These are phyloP conservation scores for Actinia tenebrosa DNA, from an alignment of 64 coral and sea anemone genomes.

Conservation along the genomic window DNA sequence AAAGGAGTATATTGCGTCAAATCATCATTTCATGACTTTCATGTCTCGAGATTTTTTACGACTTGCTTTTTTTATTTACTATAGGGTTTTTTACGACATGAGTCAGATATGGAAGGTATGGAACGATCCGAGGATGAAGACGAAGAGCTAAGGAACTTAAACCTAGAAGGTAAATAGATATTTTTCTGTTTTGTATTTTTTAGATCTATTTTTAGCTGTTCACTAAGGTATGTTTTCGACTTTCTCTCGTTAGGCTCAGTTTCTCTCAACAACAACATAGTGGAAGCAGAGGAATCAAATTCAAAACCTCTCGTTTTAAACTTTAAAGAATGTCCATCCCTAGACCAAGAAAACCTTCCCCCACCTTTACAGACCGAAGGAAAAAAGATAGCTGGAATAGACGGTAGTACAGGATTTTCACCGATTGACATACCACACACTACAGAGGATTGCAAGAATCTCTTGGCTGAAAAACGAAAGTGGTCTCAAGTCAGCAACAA, in stretches of 20 bases:
- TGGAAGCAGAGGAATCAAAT: background rate
- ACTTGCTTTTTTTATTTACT: slow-evolving; percentile 10
- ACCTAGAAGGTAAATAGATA: slow-evolving; percentile 39
- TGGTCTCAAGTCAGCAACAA: slow-evolving; percentile 86
- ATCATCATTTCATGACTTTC: slow-evolving; percentile 11
- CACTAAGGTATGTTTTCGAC: background rate
- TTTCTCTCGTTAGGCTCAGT: slow-evolving; percentile 1
- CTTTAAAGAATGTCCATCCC: slow-evolving; percentile 50
- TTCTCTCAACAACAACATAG: slow-evolving; percentile 26
- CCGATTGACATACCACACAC: slow-evolving; percentile 23
- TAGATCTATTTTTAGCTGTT: slow-evolving; percentile 19
- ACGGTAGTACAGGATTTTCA: slow-evolving; percentile 37
- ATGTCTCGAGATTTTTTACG: background rate
- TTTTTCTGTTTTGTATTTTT: background rate
- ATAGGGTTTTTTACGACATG: slow-evolving; percentile 60
- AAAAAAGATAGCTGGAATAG: background rate
- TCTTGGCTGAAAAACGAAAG: slow-evolving; percentile 88
- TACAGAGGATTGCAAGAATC: slow-evolving; percentile 7
- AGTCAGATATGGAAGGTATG: slow-evolving; percentile 44
- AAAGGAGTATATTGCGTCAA: slow-evolving; percentile 3
- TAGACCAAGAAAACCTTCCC: slow-evolving; percentile 47
- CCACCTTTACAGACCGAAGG: slow-evolving; percentile 30
- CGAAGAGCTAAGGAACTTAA: slow-evolving; percentile 75
- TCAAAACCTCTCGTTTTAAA: slow-evolving; percentile 18
- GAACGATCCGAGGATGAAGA: slow-evolving; percentile 70